phyloP scores from a whole-genome alignment of 1,140 invertebrate species.

The Zaprionus africanus region DNA sequence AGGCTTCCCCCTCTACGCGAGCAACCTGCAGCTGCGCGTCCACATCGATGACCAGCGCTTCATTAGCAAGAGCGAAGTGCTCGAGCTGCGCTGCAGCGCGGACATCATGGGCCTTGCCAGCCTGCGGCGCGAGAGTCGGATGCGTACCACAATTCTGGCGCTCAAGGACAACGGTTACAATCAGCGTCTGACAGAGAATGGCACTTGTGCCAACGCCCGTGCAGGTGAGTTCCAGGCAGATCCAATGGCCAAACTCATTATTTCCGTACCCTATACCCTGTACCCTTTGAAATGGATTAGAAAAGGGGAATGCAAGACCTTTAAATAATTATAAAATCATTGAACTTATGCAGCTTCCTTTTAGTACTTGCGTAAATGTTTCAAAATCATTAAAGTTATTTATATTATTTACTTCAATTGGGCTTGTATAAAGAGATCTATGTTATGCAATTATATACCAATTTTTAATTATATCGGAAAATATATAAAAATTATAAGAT shows the following conservation, averaged over 20 bases:
- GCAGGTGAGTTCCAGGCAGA: conserved; percentile 55
- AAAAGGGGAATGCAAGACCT: neutral
- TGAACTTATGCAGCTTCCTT: too few species aligned
- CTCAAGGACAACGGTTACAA: conserved; percentile 73
- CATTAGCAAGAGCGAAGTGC: conserved; percentile 76
- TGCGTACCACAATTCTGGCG: conserved; percentile 71
- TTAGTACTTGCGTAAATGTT: too few species aligned
- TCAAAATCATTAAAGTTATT: too few species aligned
- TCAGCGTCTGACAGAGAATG: conserved; percentile 71
- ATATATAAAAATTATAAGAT: too few species aligned
- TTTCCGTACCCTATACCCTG: neutral
- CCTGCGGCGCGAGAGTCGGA: conserved; percentile 54
- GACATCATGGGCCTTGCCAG: conserved; percentile 72
- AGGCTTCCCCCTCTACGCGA: conserved; percentile 74
- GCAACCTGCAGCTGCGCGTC: conserved; percentile 74
- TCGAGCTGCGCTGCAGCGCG: conserved; percentile 72
- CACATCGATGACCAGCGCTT: conserved; percentile 78
- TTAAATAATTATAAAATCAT: too few species aligned
- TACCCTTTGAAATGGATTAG: neutral
- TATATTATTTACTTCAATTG: too few species aligned
- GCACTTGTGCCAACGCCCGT: conserved; percentile 52
- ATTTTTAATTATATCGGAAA: too few species aligned
- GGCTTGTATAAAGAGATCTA: too few species aligned
- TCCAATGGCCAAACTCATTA: neutral
- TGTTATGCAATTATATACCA: neutral